Conservation (phyloP, 2,113 vertebrate species). For the pig (Sus scrofa) region DNA sequence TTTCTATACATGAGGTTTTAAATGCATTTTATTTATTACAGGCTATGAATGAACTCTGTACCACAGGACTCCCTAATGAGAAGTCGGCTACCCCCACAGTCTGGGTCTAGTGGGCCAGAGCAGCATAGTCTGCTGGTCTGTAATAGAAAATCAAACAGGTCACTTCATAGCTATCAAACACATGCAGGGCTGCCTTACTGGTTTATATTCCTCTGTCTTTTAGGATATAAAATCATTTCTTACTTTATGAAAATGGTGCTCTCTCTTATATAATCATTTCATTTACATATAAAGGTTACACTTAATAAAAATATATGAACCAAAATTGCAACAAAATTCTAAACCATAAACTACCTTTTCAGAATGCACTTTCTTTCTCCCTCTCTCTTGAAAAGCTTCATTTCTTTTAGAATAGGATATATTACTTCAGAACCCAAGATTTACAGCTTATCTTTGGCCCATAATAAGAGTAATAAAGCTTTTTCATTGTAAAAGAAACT, state of each 20-base stretch:
- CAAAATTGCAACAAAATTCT: conserved; percentile 84
- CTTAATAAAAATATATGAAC: conserved; percentile 89
- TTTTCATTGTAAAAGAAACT: conserved; percentile 87
- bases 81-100: conserved; percentile 62
- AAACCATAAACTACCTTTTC: conserved; percentile 83
- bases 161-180: conserved; percentile 86
- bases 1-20: conserved; percentile 70
- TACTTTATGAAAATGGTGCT: conserved; percentile 86
- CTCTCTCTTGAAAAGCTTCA: conserved; percentile 83
- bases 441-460: conserved; percentile 85
- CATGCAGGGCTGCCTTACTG: conserved; percentile 80
- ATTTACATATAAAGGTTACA: conserved; percentile 87
- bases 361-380: conserved; percentile 70
- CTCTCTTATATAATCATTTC: conserved; percentile 86
- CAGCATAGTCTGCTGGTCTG: conserved; percentile 67
- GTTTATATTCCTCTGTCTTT: conserved; percentile 84
- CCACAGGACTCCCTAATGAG: conserved; percentile 67
- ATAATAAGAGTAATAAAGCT: conserved; percentile 88
- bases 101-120: conserved; percentile 73
- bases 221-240: conserved; percentile 84
- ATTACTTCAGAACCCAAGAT: conserved; percentile 87
- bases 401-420: conserved; percentile 86
- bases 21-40: conserved; percentile 75
- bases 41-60: conserved; percentile 60
- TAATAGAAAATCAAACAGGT: conserved; percentile 87